Conservation (phyloP, 2,797 vertebrate species). For the Rhynchonycteris naso region DNA sequence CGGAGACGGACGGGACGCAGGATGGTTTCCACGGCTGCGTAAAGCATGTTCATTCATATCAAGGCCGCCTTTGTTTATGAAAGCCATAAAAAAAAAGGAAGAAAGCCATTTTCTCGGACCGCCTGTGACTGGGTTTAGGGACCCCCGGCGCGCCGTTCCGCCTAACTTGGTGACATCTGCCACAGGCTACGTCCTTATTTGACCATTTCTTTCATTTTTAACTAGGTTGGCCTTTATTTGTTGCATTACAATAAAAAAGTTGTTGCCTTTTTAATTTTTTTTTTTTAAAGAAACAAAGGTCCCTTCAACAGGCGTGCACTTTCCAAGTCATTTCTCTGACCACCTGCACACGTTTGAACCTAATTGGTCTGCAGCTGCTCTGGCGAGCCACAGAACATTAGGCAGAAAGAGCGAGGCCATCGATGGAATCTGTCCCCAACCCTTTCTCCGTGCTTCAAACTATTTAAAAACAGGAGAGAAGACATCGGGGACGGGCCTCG, state of each 20-base stretch:
- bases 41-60: background rate
- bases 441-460: background rate
- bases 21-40: background rate
- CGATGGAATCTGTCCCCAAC: background rate
- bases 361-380: conserved; percentile 39
- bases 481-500: background rate
- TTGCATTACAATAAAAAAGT: background rate
- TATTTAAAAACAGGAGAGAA: background rate
- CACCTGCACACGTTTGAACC: conserved; percentile 34
- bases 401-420: background rate
- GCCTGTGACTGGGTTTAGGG: conserved; percentile 37
- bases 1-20: background rate
- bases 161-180: conserved; percentile 75
- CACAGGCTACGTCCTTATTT: conserved; percentile 43
- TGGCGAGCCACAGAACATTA: background rate
- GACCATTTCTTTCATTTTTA: conserved; percentile 56
- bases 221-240: conserved; percentile 57
- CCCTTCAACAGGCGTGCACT: background rate
- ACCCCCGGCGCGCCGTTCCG: conserved; percentile 60
- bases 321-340: background rate
- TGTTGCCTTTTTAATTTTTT: conserved; percentile 33
- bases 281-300: conserved; percentile 49
- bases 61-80: conserved; percentile 33
- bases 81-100: conserved; percentile 35
- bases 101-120: conserved; percentile 64